Evolutionary conservation across 2,113 vertebrate species (phyloP).

Genomic region (Osmerus mordax): DNA sequence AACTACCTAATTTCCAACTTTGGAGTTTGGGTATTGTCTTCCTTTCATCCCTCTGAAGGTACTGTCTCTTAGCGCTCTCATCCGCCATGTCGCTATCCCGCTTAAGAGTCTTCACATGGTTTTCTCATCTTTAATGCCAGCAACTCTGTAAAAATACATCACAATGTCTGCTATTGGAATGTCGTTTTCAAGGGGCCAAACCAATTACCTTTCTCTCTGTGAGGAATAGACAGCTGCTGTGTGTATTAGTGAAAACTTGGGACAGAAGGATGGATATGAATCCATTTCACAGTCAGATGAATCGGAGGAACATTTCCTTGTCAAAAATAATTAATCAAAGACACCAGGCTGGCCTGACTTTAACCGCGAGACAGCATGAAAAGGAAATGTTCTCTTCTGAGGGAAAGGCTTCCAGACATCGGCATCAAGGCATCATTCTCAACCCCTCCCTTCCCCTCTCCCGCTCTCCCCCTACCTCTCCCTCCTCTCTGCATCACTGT

Average conservation of each 20-base stretch:
- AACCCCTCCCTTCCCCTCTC: not conserved
- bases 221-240: slow-evolving; percentile 32
- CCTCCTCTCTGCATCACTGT: not conserved
- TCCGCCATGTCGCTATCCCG: slow-evolving; percentile 1
- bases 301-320: slow-evolving; percentile 27
- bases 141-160: slow-evolving; percentile 33
- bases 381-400: slow-evolving; percentile 9
- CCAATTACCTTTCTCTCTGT: slow-evolving; percentile 40
- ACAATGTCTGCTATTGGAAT: slow-evolving; percentile 27
- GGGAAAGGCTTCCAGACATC: not conserved
- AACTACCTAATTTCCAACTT: not conserved
- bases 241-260: slow-evolving; percentile 23
- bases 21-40: slow-evolving; percentile 1
- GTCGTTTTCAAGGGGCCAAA: slow-evolving; percentile 41
- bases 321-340: slow-evolving; percentile 52
- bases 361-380: slow-evolving; percentile 11
- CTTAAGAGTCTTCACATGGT: slow-evolving; percentile 19
- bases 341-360: slow-evolving; percentile 13
- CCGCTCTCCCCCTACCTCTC: not conserved
- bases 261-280: slow-evolving; percentile 23
- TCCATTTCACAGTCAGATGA: slow-evolving; percentile 49
- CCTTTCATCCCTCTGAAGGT: not conserved
- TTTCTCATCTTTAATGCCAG: slow-evolving; percentile 34
- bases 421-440: slow-evolving; percentile 8
- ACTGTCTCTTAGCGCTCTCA: not conserved